Conservation (phyloP, 2,113 vertebrate species). For the Hylia prasina region DNA sequence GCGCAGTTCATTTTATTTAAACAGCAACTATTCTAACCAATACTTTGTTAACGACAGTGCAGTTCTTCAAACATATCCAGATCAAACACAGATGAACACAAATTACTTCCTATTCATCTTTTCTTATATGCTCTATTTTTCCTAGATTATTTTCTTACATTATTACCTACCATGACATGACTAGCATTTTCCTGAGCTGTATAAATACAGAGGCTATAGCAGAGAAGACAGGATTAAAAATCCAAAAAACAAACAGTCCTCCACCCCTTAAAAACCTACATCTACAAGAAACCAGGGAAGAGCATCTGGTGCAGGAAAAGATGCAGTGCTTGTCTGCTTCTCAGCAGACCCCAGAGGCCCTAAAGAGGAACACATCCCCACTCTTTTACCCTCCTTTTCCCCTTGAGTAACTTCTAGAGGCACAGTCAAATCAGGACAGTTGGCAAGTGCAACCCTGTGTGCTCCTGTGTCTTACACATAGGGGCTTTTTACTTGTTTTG, state of each 20-base stretch:
- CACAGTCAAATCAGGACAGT: not conserved
- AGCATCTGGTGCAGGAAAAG: not conserved
- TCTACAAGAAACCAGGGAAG: not conserved
- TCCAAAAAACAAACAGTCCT: not conserved
- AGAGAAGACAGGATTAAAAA: not conserved
- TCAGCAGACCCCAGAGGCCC: not conserved
- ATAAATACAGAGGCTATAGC: not conserved
- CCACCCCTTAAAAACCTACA: accelerated
- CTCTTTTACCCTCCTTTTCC: not conserved
- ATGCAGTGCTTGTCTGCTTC: not conserved
- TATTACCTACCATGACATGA: not conserved
- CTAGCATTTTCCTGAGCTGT: not conserved
- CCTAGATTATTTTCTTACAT: not conserved
- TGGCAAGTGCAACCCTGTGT: not conserved
- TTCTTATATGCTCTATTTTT: not conserved
- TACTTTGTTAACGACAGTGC: not conserved
- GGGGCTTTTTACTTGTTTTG: not conserved
- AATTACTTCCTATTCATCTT: not conserved
- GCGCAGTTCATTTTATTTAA: not conserved
- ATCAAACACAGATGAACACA: not conserved
- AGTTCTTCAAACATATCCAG: not conserved
- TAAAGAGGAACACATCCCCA: not conserved
- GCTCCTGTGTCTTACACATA: not conserved
- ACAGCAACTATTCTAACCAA: not conserved
- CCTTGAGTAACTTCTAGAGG: not conserved